Evolutionary conservation across 2,888 invertebrate species (phyloP), one percentile per base, ranked within the genome.

Genomic region (Ashinkailepas kermadecensis): DNA sequence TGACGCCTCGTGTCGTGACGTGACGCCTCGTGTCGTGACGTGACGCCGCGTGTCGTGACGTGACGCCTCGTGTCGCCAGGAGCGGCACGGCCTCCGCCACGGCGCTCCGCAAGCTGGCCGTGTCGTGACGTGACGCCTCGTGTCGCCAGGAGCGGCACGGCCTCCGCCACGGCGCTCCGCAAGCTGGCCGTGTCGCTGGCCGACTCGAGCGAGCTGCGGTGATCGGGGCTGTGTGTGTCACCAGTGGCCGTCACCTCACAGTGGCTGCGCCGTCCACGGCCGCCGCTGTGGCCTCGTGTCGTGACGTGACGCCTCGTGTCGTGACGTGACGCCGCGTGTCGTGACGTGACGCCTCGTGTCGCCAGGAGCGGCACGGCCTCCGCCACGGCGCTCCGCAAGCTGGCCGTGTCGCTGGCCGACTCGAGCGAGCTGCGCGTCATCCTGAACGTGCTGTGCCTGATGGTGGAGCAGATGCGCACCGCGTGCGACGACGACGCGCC

Each of bases 361-460:
- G n/a, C 10, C 78, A 70, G 74, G 74, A 74, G 74, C 74, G 74
- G 74, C 74, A 74, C 74, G 56, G 74, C 74, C 21, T 11, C 74
- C 10, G 54, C 12, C 15, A 15, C 79, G 23, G 57, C 79, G n/a
- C n/a, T 59, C 86, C 89, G 92, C 81, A 93, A 93, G 87, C 90
- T 94, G 78, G 92, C 94, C 12, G 93, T 95, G 0, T 95, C 94
- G 64, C 89, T 96, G 84, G 94, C 94, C 13, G 99, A 99, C 89
- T 98, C 98, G 10, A 91, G 92, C 82, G 96, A 98, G 87, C 89
- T 99, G 83, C 91, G 99, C 85, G 93, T 97, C 9, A 95, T 99
- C 84, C 89, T 99, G 64, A 96, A 95, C 83, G 94, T 97, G 83
- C 89, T 99, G 82, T 99, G 98, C 87, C 94, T 95, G 81, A 95